A percentile compares a stretch with the other conserved stretches of the same genome.
These are phyloP conservation scores for Parasteatoda tepidariorum DNA, from an alignment of 1,140 invertebrate species.

Conservation along the genomic window DNA sequence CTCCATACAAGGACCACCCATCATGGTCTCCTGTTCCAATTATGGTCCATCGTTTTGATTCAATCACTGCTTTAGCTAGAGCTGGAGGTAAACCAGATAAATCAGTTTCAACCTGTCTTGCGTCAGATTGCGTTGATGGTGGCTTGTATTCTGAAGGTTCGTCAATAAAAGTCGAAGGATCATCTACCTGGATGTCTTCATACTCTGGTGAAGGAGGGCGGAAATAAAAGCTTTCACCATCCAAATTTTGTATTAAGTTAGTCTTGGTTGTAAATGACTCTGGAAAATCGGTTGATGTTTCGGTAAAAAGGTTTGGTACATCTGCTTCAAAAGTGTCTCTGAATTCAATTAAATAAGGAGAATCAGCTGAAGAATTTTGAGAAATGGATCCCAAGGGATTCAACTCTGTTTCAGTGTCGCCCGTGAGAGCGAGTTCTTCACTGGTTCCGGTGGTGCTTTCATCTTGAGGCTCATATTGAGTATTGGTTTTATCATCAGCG, in stretches of 20 bases:
- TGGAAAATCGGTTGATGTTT: background rate
- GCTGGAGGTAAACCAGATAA: constrained; percentile 25
- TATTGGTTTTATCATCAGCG: too few relatives aligned
- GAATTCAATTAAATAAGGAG: constrained; percentile 34
- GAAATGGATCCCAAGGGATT: background rate
- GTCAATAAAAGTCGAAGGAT: background rate
- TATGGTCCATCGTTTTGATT: constrained; percentile 39
- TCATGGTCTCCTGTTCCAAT: constrained; percentile 27
- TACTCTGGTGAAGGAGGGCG: background rate
- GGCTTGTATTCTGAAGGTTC: background rate
- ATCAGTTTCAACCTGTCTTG: background rate
- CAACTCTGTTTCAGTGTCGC: background rate
- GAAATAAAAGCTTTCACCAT: too few relatives aligned
- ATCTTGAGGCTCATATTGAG: too few relatives aligned
- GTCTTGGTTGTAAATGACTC: background rate
- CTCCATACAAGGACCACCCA: constrained; percentile 36
- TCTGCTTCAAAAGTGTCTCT: constrained; percentile 3
- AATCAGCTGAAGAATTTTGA: background rate
- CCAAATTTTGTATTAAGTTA: background rate
- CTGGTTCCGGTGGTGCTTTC: background rate
- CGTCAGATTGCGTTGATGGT: background rate
- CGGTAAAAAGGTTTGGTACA: background rate
- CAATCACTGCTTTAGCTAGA: constrained; percentile 40
- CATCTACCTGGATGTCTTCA: background rate
- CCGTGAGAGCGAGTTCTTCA: background rate